Evolutionary conservation across 2,888 invertebrate genomes (phyloP).

Genomic region (Lepidocyrtinus sp.): DNA sequence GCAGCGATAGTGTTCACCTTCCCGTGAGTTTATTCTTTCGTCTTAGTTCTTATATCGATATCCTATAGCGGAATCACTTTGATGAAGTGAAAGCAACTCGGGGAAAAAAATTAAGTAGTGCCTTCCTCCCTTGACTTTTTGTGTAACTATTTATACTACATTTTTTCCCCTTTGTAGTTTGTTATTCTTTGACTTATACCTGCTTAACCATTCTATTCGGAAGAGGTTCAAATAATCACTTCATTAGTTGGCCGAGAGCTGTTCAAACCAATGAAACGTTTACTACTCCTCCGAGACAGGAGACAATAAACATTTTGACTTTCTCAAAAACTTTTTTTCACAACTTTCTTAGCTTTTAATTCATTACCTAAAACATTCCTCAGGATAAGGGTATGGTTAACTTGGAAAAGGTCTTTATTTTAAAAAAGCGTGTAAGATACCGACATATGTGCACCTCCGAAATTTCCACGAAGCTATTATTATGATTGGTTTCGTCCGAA

Average conservation of each 20-base stretch:
- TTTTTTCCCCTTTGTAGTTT: too few relatives aligned
- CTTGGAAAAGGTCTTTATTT: neutral
- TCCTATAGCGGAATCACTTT: neutral
- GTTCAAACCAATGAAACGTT: neutral
- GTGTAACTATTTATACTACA: too few relatives aligned
- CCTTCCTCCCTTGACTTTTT: too few relatives aligned
- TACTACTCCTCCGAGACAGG: neutral
- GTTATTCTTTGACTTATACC: too few relatives aligned
- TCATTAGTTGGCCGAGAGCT: neutral
- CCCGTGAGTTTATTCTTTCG: neutral
- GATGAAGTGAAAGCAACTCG: neutral
- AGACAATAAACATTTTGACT: too few relatives aligned
- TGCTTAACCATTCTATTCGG: too few relatives aligned
- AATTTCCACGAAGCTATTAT: conserved; percentile 7
- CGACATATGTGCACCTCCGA: too few relatives aligned
- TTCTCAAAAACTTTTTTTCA: neutral
- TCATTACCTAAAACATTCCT: conserved; percentile 8
- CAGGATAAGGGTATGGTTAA: too few relatives aligned
- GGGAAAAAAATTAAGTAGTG: too few relatives aligned
- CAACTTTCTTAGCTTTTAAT: neutral
- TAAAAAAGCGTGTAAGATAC: neutral
- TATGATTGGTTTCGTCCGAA: neutral
- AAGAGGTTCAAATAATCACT: neutral
- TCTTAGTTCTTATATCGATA: neutral
- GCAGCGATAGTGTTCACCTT: neutral